phyloP scores from a whole-genome alignment of 2,797 vertebrate genomes.

The Takifugu ocellatus region DNA sequence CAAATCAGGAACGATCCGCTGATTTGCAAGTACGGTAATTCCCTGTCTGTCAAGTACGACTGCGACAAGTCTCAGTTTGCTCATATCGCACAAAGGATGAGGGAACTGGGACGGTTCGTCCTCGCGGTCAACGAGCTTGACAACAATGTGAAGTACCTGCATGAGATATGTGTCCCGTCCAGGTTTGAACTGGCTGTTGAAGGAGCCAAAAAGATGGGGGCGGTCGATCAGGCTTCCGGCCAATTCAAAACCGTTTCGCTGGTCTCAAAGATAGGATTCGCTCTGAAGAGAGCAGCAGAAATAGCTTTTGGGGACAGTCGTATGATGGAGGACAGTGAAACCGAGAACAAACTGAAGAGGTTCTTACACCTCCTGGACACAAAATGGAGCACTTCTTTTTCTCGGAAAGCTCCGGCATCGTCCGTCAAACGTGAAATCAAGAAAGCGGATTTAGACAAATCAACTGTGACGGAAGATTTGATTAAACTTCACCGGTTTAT shows the following conservation, averaged over 20 bases:
- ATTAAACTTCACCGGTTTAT: conserved; percentile 67
- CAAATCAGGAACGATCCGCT: conserved; percentile 67
- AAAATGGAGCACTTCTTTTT: conserved; percentile 66
- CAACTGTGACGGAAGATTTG: conserved; percentile 68
- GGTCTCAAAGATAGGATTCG: conserved; percentile 68
- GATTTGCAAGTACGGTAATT: conserved; percentile 72
- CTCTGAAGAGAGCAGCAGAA: conserved; percentile 70
- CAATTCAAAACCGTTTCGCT: conserved; percentile 66
- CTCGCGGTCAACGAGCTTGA: conserved; percentile 67
- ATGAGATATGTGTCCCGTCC: conserved; percentile 67
- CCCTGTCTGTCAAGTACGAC: conserved; percentile 60
- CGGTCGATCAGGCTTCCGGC: conserved; percentile 62
- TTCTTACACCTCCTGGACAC: conserved; percentile 73
- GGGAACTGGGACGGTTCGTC: conserved; percentile 70
- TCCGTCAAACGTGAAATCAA: conserved; percentile 51
- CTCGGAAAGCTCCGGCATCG: conserved; percentile 48
- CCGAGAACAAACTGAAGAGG: conserved; percentile 57
- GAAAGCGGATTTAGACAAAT: conserved; percentile 58
- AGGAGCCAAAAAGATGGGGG: conserved; percentile 67
- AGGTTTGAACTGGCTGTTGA: conserved; percentile 67
- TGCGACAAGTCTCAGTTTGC: conserved; percentile 72
- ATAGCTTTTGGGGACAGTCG: conserved; percentile 73
- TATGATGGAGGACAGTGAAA: conserved; percentile 66
- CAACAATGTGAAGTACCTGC: conserved; percentile 60
- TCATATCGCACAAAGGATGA: conserved; percentile 73